Percentiles rank a stretch among this genome's conserved stretches.
These are phyloP conservation scores for Caenorhabditis briggsae DNA, from an alignment of 1,140 invertebrate species.

Conservation along the genomic window DNA sequence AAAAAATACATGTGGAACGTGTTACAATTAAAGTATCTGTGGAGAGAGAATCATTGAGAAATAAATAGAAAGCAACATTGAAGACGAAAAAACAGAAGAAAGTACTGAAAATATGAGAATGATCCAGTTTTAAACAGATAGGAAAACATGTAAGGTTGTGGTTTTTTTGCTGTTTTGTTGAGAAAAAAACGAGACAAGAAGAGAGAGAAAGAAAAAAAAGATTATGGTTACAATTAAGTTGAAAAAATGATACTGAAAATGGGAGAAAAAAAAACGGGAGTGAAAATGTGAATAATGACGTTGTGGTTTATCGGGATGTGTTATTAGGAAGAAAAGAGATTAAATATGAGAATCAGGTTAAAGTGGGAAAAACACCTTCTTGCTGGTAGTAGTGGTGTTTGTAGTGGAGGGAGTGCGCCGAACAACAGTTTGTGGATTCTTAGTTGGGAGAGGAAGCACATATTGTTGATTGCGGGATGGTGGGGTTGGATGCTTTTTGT, in stretches of 20 bases:
- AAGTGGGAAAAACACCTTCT: too few relatives aligned
- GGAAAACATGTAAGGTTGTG: background rate
- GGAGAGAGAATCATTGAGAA: background rate
- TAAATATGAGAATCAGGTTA: background rate
- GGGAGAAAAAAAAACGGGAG: background rate
- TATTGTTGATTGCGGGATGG: background rate
- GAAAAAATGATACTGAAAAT: too few relatives aligned
- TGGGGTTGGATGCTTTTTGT: background rate
- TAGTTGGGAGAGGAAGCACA: background rate
- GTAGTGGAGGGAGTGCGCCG: background rate
- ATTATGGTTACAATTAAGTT: too few relatives aligned
- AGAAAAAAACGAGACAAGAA: too few relatives aligned
- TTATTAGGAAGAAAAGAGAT: background rate
- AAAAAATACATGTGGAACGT: background rate
- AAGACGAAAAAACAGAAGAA: constrained; percentile 5
- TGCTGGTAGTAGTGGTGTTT: too few relatives aligned
- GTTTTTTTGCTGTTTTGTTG: background rate
- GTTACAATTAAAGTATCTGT: background rate
- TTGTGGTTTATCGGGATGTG: too few relatives aligned
- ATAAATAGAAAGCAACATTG: background rate
- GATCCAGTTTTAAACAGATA: too few relatives aligned
- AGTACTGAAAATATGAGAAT: background rate
- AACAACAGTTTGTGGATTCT: background rate
- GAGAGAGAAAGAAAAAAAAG: too few relatives aligned
- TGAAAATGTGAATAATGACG: constrained; percentile 27